A percentile compares a stretch with the other conserved stretches of the same genome.
phyloP scores from a whole-genome alignment of 2,888 invertebrate species.

The Phrixothrix hirtus region DNA sequence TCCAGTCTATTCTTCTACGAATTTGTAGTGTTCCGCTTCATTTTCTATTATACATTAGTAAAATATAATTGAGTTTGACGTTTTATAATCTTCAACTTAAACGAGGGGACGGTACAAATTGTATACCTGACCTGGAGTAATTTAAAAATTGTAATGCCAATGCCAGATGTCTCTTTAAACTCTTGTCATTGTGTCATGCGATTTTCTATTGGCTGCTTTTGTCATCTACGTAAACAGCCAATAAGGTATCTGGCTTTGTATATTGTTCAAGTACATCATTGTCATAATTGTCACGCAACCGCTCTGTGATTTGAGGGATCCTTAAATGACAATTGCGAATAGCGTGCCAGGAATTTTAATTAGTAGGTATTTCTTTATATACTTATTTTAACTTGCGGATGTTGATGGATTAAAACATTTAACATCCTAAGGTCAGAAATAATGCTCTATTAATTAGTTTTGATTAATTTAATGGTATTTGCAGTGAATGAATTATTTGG shows the following conservation, averaged over 20 bases:
- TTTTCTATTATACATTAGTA: slow-evolving; percentile 5
- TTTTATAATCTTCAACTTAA: slow-evolving; percentile 1
- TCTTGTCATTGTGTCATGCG: slow-evolving; percentile 39
- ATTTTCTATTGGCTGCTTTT: slow-evolving; percentile 49
- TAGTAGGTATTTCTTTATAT: no score
- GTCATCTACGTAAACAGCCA: slow-evolving; percentile 48
- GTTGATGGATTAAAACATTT: no score
- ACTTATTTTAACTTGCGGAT: no score
- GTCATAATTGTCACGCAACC: slow-evolving; percentile 50
- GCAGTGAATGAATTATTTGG: no score
- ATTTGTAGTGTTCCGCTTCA: slow-evolving; percentile 16
- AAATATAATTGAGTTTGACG: slow-evolving; percentile 16
- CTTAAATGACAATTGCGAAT: slow-evolving; percentile 12
- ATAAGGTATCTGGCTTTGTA: slow-evolving; percentile 46
- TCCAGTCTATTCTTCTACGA: slow-evolving; percentile 7
- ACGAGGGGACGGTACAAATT: neutral
- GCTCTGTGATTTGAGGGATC: slow-evolving; percentile 22
- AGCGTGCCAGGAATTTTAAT: no score
- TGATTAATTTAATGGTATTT: no score
- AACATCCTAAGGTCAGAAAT: no score
- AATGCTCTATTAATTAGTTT: no score
- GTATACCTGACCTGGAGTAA: slow-evolving; percentile 14
- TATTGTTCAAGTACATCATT: slow-evolving; percentile 42
- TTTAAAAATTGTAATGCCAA: slow-evolving; percentile 8
- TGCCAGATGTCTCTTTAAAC: slow-evolving; percentile 26